Percentiles rank a stretch among this genome's conserved stretches.
phyloP scores from a whole-genome alignment of 2,888 invertebrate genomes.

The Thyatira batis region DNA sequence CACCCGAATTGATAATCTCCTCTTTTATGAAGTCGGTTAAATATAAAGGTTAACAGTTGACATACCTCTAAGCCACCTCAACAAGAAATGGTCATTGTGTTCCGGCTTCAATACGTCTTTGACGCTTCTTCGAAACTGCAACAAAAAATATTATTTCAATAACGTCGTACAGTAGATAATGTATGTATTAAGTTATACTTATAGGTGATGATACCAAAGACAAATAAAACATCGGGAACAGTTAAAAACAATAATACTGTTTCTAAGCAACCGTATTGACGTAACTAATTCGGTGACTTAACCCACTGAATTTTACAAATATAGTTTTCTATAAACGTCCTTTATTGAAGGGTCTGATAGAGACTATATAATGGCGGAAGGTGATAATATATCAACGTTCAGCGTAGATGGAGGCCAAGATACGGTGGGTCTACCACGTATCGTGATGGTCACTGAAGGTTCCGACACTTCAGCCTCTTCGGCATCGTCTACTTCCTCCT shows the following conservation, averaged over 20 bases:
- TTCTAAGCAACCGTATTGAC: slow-evolving; percentile 66
- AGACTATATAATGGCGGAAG: slow-evolving; percentile 53
- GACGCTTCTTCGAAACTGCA: slow-evolving; percentile 89
- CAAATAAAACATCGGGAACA: not conserved
- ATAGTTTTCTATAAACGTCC: no score
- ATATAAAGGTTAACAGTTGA: no score
- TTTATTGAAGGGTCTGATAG: slow-evolving; percentile 1
- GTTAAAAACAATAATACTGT: slow-evolving; percentile 23
- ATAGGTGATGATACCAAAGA: not conserved
- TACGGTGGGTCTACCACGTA: slow-evolving; percentile 77
- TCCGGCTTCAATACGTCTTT: slow-evolving; percentile 85
- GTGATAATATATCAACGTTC: slow-evolving; percentile 67
- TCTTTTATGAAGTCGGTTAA: no score
- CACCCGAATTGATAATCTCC: no score
- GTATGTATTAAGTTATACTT: no score
- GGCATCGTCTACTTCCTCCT: slow-evolving; percentile 78
- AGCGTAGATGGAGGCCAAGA: slow-evolving; percentile 76
- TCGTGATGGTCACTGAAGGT: slow-evolving; percentile 83
- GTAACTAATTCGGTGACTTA: slow-evolving; percentile 27
- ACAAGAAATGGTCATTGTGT: slow-evolving; percentile 89
- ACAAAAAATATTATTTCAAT: slow-evolving; percentile 44
- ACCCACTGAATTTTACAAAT: no score
- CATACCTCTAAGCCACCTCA: slow-evolving; percentile 91
- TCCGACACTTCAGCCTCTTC: slow-evolving; percentile 83
- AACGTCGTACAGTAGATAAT: not conserved